A percentile compares a stretch with the other conserved stretches of the same genome.
Evolutionary conservation across 2,113 vertebrate genomes (phyloP).

Genomic region (Todiramphus saurophagus): DNA sequence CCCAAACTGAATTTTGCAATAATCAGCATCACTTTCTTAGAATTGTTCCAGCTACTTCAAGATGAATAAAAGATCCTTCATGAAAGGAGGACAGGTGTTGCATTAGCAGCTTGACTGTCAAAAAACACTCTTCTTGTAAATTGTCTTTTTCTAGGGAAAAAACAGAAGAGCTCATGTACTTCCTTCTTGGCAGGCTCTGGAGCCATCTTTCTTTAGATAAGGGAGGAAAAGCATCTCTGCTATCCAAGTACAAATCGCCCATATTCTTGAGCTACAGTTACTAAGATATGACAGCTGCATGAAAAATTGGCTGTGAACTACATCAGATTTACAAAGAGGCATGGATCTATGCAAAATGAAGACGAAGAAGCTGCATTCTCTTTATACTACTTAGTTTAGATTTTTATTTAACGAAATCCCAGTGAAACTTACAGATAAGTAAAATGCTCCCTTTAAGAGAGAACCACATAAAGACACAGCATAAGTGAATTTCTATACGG

Average conservation of each 20-base stretch:
- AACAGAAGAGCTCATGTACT: constrained; percentile 8
- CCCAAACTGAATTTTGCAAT: neutral
- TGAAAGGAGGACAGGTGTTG: neutral
- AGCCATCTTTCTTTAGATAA: constrained; percentile 24
- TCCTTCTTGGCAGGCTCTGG: constrained; percentile 45
- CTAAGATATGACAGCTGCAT: constrained; percentile 39
- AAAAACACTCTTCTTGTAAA: neutral
- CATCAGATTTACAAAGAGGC: neutral
- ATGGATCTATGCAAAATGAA: neutral
- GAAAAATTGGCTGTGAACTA: constrained; percentile 11
- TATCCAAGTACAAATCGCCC: constrained; percentile 31
- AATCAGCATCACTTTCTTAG: neutral
- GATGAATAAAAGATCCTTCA: neutral
- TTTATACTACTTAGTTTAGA: neutral
- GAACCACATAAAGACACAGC: neutral
- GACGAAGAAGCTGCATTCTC: neutral
- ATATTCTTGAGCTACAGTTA: constrained; percentile 17
- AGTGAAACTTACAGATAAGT: neutral
- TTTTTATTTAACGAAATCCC: neutral
- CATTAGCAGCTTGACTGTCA: constrained; percentile 29
- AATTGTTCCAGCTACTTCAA: neutral
- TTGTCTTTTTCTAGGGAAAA: constrained; percentile 24
- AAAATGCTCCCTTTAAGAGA: neutral
- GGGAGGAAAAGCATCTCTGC: constrained; percentile 1
- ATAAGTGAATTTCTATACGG: neutral